These are phyloP conservation scores for Nymphalis polychloros DNA, from an alignment of 2,888 invertebrate genomes.

Conservation along the genomic window DNA sequence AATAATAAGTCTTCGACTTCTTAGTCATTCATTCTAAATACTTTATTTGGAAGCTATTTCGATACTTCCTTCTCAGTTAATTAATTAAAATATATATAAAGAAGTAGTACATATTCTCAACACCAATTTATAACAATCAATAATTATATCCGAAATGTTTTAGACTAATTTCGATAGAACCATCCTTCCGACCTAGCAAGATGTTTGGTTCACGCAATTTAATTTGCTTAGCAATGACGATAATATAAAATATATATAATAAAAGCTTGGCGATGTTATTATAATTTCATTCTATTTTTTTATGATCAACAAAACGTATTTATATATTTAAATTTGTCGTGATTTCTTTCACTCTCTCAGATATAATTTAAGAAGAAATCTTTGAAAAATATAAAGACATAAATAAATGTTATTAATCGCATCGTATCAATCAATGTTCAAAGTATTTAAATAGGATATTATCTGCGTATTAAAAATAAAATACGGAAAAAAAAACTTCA, in stretches of 20 bases:
- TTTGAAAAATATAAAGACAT: no score
- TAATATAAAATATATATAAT: background rate
- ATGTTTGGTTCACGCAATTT: background rate
- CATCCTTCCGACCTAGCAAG: background rate
- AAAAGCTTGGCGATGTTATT: no score
- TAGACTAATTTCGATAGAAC: background rate
- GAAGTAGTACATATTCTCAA: background rate
- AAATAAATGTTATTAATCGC: no score
- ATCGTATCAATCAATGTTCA: no score
- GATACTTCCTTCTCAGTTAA: background rate
- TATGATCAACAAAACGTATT: no score
- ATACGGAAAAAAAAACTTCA: conserved; percentile 20
- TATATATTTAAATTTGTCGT: no score
- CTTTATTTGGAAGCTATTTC: background rate
- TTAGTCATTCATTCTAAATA: conserved; percentile 6
- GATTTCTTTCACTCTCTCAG: no score
- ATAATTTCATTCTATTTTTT: no score
- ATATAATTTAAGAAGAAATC: no score
- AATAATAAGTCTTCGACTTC: background rate
- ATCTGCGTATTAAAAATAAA: background rate
- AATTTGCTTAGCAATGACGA: background rate
- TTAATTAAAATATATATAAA: background rate
- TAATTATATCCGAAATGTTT: background rate
- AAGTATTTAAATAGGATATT: no score
- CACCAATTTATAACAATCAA: background rate